These are phyloP conservation scores for Vanessa cardui DNA, from an alignment of 2,888 invertebrate species.

Conservation along the genomic window DNA sequence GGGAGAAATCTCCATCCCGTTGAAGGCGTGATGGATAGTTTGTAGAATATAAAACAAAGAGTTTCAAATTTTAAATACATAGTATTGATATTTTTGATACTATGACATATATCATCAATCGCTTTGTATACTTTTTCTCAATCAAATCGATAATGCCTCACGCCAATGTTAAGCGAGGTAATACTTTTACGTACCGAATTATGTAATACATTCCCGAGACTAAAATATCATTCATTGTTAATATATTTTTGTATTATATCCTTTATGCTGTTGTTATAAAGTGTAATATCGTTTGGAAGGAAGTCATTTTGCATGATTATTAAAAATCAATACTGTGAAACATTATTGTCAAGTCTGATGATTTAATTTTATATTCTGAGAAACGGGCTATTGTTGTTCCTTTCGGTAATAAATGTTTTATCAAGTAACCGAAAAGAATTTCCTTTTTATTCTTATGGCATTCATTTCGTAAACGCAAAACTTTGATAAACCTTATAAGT, in stretches of 20 bases:
- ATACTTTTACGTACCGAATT: constrained; percentile 29
- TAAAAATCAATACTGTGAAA: constrained; percentile 38
- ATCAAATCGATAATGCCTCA: constrained; percentile 9
- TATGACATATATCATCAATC: too few relatives aligned
- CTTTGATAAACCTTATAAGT: neutral
- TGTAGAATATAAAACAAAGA: too few relatives aligned
- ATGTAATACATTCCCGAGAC: constrained; percentile 36
- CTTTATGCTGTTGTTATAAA: constrained; percentile 21
- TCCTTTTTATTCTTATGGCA: constrained; percentile 14
- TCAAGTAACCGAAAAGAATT: constrained; percentile 17
- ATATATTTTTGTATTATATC: constrained; percentile 12
- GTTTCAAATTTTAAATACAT: too few relatives aligned
- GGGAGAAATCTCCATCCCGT: too few relatives aligned
- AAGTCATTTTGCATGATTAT: constrained; percentile 25
- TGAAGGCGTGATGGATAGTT: too few relatives aligned
- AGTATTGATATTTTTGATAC: too few relatives aligned
- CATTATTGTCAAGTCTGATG: constrained; percentile 39
- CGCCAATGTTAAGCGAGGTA: constrained; percentile 8
- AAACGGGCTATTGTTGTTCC: constrained; percentile 36
- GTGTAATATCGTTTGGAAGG: constrained; percentile 17
- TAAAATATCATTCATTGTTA: constrained; percentile 26
- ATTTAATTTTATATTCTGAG: constrained; percentile 41
- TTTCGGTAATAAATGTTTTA: constrained; percentile 39
- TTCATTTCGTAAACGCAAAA: neutral
- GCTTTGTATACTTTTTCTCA: neutral